A percentile compares a stretch with the other conserved stretches of the same genome.
These are phyloP conservation scores for Anthoscopus minutus DNA, from an alignment of 2,113 vertebrate species.

Conservation along the genomic window DNA sequence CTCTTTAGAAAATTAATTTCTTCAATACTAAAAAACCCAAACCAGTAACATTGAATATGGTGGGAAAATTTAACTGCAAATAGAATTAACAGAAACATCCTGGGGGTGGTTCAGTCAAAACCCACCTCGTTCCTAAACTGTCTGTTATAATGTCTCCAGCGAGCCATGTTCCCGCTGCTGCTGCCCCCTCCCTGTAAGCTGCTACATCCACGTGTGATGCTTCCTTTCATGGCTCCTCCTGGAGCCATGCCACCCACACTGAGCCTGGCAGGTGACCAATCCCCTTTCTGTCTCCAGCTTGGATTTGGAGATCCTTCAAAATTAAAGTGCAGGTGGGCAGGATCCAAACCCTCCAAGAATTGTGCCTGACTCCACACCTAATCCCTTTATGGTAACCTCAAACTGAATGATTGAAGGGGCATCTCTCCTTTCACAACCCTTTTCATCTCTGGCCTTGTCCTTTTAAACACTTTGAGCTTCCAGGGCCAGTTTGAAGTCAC, in stretches of 20 bases:
- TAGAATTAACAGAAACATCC: not conserved
- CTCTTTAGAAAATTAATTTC: not conserved
- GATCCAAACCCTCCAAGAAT: not conserved
- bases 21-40: not conserved
- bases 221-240: not conserved
- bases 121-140: not conserved
- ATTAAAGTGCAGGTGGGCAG: not conserved
- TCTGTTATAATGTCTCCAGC: not conserved
- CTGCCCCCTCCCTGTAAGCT: constrained; percentile 7
- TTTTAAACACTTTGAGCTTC: not conserved
- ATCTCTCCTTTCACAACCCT: not conserved
- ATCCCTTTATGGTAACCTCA: not conserved
- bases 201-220: not conserved
- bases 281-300: not conserved
- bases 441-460: not conserved
- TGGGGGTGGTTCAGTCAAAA: not conserved
- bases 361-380: not conserved
- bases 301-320: not conserved
- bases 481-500: not conserved
- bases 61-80: not conserved
- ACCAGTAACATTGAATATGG: not conserved
- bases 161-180: not conserved
- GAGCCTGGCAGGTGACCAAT: constrained; percentile 28
- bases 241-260: constrained; percentile 26
- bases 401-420: not conserved